Conservation (phyloP, 2,797 vertebrate genomes). For the Dromococcyx pavoninus region DNA sequence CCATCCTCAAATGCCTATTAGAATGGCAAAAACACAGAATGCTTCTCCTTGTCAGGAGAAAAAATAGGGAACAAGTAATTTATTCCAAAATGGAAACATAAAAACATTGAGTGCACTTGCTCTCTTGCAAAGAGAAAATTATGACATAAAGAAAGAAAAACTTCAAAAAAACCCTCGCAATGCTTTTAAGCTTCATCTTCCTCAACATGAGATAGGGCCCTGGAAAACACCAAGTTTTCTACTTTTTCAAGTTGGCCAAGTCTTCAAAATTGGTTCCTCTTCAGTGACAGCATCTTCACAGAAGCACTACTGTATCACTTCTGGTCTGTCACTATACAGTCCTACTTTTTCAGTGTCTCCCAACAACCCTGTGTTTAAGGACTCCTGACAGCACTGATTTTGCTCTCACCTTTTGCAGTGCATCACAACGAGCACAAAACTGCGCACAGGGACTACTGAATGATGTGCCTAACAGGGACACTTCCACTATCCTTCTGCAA, state of each 20-base stretch:
- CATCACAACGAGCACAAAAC: neutral
- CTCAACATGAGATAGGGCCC: neutral
- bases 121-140: neutral
- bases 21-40: neutral
- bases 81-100: neutral
- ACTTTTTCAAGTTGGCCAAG: neutral
- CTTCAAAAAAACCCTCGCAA: neutral
- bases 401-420: neutral
- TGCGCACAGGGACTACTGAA: neutral
- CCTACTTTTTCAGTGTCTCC: neutral
- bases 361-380: neutral
- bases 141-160: neutral
- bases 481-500: neutral
- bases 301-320: neutral
- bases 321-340: neutral
- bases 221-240: neutral
- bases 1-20: neutral
- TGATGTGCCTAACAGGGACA: accelerated
- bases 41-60: neutral
- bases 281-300: neutral
- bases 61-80: neutral
- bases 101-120: neutral
- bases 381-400: neutral
- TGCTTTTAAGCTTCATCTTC: neutral
- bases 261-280: neutral